A percentile compares a stretch with the other conserved stretches of the same genome.
phyloP scores from a whole-genome alignment of 2,113 vertebrate genomes.

The Nothocercus nigrocapillus region DNA sequence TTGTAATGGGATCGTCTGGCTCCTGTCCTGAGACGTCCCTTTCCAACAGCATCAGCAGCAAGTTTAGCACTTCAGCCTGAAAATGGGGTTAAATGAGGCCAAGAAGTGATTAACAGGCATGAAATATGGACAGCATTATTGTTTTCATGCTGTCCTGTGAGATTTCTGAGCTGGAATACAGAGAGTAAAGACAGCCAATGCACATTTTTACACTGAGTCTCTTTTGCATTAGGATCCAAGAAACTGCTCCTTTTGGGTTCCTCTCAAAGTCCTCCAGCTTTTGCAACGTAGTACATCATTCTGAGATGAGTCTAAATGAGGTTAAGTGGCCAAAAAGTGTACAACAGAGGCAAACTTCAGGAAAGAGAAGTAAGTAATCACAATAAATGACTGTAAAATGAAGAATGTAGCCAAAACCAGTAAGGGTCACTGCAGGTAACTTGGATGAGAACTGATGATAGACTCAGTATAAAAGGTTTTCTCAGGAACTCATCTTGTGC shows the following conservation, averaged over 20 bases:
- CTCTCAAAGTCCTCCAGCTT: neutral
- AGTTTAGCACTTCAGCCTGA: neutral
- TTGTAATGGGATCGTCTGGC: neutral
- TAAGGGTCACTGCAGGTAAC: neutral
- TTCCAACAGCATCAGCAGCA: neutral
- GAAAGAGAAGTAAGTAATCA: neutral
- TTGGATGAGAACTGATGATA: neutral
- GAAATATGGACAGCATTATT: neutral
- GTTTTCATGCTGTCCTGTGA: neutral
- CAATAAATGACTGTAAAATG: neutral
- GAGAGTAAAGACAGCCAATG: neutral
- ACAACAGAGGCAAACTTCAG: neutral
- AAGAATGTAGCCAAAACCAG: neutral
- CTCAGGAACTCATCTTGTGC: neutral
- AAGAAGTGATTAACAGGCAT: neutral
- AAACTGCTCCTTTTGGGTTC: neutral
- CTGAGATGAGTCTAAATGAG: neutral
- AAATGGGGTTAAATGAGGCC: neutral
- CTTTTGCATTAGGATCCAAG: neutral
- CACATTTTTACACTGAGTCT: neutral
- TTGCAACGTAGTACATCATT: neutral
- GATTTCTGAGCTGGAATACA: neutral
- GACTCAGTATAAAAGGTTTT: neutral
- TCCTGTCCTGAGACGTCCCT: neutral
- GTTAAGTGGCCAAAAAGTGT: neutral